Evolutionary conservation across 2,113 vertebrate genomes (phyloP), one percentile per base, ranked within the genome.

Genomic region (Nestor notabilis): DNA sequence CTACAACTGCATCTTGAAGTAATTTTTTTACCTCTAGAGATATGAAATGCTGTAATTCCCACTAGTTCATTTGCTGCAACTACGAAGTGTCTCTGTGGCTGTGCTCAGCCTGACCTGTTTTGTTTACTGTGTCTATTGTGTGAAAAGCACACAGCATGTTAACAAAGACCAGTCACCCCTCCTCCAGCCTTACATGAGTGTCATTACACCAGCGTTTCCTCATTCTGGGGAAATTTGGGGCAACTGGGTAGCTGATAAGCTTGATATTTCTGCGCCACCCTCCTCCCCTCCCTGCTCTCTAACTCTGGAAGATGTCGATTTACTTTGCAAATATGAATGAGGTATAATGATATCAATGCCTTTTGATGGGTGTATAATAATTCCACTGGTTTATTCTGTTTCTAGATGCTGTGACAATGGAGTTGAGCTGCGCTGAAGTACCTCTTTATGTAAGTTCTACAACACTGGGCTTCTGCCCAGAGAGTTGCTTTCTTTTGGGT

Each of bases 371-470:
- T 72, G 39, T 89, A 24, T 72, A 93, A 27, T 97, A 97, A 97
- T 90, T 78, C 28, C 58, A 43, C 64, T 96, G 49, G 2, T 97
- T 97, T 97, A 28, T 97, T 96, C 87, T 94, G 72, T 95, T 97
- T 98, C 83, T 98, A 98, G 98, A 98, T 98, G 98, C 96, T n/a
- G 97, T 97, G 97, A 98, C 94, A 95, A 99, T 99, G 99, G 99
- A 99, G 98, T 72, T 99, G 96, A 99, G 97, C 98, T 98, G 98
- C 97, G 39, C 84, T 75, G 98, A 99, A 98, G 98, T 98, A 83
- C 99, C 99, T 97, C 98, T 99, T 91, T 99, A 99, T 91, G 99
- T 99, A 98, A 99, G 99, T 98, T 63, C 83, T 90, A 47, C 47
- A 86, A 66, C 47, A 11, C 6, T 44, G 89, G 88, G 70, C 64